These are phyloP conservation scores for Pachyuromys duprasi DNA, from an alignment of 2,797 vertebrate genomes.

Conservation along the genomic window DNA sequence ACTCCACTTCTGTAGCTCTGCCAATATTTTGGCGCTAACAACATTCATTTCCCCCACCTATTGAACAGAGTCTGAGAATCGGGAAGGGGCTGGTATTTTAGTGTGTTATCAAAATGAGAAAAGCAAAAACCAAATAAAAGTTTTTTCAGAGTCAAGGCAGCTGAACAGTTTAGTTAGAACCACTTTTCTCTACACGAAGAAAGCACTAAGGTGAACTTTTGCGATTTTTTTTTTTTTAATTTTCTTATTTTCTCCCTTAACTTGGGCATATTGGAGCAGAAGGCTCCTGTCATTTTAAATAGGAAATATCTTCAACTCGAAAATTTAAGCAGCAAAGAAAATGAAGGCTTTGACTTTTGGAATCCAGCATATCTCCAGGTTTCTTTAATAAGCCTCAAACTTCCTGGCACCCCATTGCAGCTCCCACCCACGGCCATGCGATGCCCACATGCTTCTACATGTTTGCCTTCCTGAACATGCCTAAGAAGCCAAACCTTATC, in stretches of 20 bases:
- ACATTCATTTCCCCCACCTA: not conserved
- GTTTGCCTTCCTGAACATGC: conserved; percentile 36
- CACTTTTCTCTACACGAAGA: not conserved
- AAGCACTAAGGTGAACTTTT: not conserved
- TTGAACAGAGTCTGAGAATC: not conserved
- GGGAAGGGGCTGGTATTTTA: not conserved
- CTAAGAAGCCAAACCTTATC: conserved; percentile 14
- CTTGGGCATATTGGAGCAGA: not conserved
- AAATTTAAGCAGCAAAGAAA: conserved; percentile 22
- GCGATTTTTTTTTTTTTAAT: too few species aligned
- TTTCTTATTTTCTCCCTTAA: not conserved
- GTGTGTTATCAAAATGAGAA: not conserved
- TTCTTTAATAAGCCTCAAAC: not conserved
- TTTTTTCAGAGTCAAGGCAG: not conserved
- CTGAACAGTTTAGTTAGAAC: not conserved
- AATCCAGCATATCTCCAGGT: not conserved
- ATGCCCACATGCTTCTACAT: not conserved
- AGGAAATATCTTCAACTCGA: not conserved
- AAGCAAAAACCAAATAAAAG: not conserved
- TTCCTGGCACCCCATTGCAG: not conserved
- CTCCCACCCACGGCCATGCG: not conserved
- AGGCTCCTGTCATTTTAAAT: conserved; percentile 53
- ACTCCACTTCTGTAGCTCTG: not conserved
- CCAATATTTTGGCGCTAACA: not conserved
- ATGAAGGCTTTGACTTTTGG: conserved; percentile 44